Evolutionary conservation across 2,888 invertebrate genomes (phyloP).

Genomic region (Neoaliturus tenellus): DNA sequence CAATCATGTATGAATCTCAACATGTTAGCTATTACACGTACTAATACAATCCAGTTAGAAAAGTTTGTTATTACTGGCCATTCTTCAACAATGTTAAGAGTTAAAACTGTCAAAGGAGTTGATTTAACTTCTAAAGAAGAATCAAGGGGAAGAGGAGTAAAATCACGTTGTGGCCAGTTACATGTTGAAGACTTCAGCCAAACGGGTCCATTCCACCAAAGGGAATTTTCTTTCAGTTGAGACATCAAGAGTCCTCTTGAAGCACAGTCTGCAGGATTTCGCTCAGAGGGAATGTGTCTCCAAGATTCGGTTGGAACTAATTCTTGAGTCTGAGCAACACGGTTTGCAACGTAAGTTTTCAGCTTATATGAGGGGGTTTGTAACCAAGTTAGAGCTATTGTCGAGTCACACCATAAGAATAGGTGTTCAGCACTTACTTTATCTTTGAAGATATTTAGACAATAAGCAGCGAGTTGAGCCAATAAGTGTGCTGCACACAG

Average conservation of each 20-base stretch:
- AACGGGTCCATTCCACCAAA: neutral
- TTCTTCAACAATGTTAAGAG: no score
- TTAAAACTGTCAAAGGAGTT: no score
- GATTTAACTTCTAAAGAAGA: no score
- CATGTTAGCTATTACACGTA: no score
- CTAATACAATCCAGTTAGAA: no score
- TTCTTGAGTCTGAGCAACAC: neutral
- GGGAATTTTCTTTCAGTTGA: neutral
- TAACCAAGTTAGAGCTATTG: neutral
- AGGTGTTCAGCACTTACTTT: neutral
- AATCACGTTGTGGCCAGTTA: no score
- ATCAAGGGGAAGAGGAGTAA: no score
- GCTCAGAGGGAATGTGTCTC: neutral
- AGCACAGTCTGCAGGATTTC: no score
- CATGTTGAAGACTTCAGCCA: no score
- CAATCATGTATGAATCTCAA: no score
- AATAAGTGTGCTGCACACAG: slow-evolving; percentile 56
- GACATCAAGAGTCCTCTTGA: neutral
- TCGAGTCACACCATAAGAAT: neutral
- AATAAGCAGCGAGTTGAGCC: neutral
- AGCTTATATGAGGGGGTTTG: neutral
- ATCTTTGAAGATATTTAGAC: neutral
- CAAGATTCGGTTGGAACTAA: neutral
- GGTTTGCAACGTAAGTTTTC: neutral
- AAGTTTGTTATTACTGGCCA: no score